These are phyloP conservation scores for Phalacrocorax pelagicus DNA, from an alignment of 2,113 vertebrate species.

Conservation along the genomic window DNA sequence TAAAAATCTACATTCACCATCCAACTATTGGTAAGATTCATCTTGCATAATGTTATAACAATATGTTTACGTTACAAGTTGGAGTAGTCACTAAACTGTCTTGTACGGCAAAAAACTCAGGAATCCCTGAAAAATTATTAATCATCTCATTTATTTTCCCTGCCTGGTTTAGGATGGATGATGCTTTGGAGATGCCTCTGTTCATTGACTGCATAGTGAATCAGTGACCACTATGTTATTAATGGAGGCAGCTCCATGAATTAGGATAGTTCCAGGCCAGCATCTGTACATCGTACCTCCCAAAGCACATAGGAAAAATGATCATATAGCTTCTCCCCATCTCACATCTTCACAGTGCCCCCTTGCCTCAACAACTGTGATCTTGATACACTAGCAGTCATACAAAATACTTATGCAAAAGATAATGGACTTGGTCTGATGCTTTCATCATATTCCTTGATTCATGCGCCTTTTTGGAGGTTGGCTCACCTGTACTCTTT, in stretches of 20 bases:
- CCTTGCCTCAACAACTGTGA: not conserved
- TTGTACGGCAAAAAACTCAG: not conserved
- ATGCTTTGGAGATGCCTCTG: not conserved
- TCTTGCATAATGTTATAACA: not conserved
- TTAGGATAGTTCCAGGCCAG: not conserved
- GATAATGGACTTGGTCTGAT: not conserved
- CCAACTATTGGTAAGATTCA: not conserved
- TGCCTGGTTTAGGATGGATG: not conserved
- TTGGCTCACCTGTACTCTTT: not conserved
- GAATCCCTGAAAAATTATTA: not conserved
- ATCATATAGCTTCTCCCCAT: not conserved
- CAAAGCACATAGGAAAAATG: not conserved
- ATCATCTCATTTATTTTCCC: not conserved
- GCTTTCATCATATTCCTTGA: not conserved
- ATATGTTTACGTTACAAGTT: not conserved
- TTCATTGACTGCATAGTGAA: not conserved
- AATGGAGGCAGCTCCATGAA: not conserved
- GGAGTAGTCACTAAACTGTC: not conserved
- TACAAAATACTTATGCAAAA: not conserved
- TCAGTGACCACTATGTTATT: not conserved
- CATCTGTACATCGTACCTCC: not conserved
- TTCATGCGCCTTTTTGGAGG: not conserved
- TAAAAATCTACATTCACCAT: not conserved
- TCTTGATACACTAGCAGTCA: not conserved
- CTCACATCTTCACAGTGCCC: not conserved